Conservation (phyloP, 2,888 invertebrate genomes). For the Protonemura montana region DNA sequence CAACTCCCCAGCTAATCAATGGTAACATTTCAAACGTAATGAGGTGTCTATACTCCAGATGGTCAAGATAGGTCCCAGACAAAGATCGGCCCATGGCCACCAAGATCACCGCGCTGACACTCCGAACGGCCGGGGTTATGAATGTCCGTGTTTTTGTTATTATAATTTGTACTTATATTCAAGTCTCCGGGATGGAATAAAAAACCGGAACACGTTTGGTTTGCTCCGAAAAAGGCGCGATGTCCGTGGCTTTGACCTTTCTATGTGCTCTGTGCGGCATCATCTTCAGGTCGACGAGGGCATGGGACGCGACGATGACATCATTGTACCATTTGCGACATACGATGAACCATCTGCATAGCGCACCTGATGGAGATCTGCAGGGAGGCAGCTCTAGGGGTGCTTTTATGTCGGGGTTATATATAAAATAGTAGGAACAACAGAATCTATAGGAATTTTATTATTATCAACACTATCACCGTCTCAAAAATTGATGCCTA, state of each 20-base stretch:
- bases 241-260: not conserved
- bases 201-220: not conserved
- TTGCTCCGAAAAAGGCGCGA: not conserved
- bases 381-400: too few species aligned
- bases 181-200: not conserved
- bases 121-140: not conserved
- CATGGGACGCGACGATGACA: not conserved
- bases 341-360: too few species aligned
- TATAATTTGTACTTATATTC: not conserved
- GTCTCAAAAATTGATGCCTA: too few species aligned
- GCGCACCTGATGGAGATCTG: too few species aligned
- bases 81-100: not conserved
- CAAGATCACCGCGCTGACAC: not conserved
- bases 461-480: too few species aligned
- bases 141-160: not conserved
- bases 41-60: not conserved
- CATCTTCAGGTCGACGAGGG: not conserved
- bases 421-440: too few species aligned
- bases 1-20: too few species aligned
- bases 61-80: not conserved
- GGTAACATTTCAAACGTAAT: not conserved
- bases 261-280: not conserved
- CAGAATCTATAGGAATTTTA: too few species aligned
- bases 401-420: too few species aligned
- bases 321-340: not conserved